These are phyloP conservation scores for Lucilia sericata DNA, from an alignment of 1,140 invertebrate species.

Conservation along the genomic window DNA sequence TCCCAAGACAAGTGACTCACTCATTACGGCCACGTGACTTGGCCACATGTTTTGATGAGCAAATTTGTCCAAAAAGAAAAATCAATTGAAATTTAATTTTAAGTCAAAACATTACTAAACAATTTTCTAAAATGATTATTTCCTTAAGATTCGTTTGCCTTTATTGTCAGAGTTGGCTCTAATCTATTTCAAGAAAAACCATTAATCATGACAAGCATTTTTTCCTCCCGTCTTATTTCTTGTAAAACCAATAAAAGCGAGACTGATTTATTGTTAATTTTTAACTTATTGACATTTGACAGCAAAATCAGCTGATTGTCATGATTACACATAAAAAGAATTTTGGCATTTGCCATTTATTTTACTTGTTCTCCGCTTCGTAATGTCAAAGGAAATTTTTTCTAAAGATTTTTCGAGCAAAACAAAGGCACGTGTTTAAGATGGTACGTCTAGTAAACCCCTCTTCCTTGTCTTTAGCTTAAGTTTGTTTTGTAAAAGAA, in stretches of 20 bases:
- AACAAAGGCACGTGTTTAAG: background rate
- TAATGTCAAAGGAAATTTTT: too few relatives aligned
- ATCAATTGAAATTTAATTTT: conserved; percentile 7
- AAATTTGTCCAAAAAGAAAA: background rate
- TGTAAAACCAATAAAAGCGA: background rate
- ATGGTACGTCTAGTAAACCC: background rate
- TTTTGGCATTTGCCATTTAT: too few relatives aligned
- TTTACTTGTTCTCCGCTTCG: too few relatives aligned
- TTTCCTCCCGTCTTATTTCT: background rate
- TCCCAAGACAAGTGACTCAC: background rate
- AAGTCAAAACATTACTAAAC: conserved; percentile 14
- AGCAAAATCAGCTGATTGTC: conserved; percentile 39
- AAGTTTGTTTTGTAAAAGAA: background rate
- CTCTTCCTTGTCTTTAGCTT: background rate
- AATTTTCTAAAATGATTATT: background rate
- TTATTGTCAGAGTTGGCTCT: too few relatives aligned
- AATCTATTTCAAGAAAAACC: background rate
- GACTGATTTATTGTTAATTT: conserved; percentile 22
- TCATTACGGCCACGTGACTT: background rate
- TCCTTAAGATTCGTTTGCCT: too few relatives aligned
- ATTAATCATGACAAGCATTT: background rate
- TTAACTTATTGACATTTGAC: conserved; percentile 37
- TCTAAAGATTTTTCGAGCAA: too few relatives aligned
- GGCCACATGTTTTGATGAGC: background rate
- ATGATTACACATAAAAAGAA: conserved; percentile 14